These are phyloP conservation scores for Mya arenaria DNA, from an alignment of 1,140 invertebrate species.

Conservation along the genomic window DNA sequence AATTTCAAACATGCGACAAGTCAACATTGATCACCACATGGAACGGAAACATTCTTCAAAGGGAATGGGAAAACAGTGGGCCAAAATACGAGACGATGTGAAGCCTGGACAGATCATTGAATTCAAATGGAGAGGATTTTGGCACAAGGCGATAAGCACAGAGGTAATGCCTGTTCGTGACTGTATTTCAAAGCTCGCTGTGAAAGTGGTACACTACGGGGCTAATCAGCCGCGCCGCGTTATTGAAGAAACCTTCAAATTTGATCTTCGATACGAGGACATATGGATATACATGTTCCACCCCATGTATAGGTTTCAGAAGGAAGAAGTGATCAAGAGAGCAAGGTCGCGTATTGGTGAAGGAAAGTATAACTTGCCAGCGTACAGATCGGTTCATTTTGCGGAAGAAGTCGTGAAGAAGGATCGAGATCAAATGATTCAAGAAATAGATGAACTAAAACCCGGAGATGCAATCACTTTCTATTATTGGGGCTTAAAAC, in stretches of 20 bases:
- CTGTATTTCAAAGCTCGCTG: background rate
- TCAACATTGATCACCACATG: background rate
- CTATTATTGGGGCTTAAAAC: constrained; percentile 15
- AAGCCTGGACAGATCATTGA: constrained; percentile 14
- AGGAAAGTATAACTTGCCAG: constrained; percentile 4
- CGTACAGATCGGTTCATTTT: background rate
- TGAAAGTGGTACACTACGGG: constrained; percentile 24
- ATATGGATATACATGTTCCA: constrained; percentile 46
- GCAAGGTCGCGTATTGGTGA: constrained; percentile 5
- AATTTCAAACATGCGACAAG: too few species aligned
- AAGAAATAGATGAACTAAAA: background rate
- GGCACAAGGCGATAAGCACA: constrained; percentile 30
- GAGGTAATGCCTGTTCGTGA: background rate
- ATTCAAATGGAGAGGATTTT: constrained; percentile 7
- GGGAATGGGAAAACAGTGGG: constrained; percentile 20
- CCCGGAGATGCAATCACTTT: constrained; percentile 1
- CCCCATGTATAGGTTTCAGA: constrained; percentile 13
- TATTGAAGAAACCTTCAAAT: background rate
- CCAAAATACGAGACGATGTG: constrained; percentile 3
- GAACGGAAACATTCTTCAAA: background rate
- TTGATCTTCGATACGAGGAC: constrained; percentile 2
- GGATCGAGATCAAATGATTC: background rate
- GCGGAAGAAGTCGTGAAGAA: constrained; percentile 24
- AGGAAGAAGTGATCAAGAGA: constrained; percentile 6
- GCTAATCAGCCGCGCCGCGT: background rate